Conservation (phyloP, 2,113 vertebrate species). For the Pituophis catenifer region DNA sequence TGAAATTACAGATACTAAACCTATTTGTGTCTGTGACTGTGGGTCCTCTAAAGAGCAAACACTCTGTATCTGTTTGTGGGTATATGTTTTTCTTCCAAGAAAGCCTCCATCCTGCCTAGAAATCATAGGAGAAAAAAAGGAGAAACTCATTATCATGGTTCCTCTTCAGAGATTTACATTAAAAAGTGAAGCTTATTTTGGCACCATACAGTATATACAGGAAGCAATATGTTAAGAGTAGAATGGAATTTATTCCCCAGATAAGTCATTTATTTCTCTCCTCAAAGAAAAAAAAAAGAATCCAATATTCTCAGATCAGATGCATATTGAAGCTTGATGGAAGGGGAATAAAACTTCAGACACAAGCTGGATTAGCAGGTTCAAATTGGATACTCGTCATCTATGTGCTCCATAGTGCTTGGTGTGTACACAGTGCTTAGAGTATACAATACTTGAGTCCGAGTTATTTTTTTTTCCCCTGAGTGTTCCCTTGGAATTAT, state of each 20-base stretch:
- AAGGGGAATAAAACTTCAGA: constrained; percentile 44
- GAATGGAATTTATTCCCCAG: constrained; percentile 73
- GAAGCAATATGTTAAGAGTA: constrained; percentile 50
- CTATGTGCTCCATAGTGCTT: constrained; percentile 42
- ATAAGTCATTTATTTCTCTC: constrained; percentile 76
- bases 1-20: constrained; percentile 58
- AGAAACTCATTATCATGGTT: constrained; percentile 66
- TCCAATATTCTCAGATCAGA: constrained; percentile 79
- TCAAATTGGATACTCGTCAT: constrained; percentile 49
- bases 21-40: constrained; percentile 47
- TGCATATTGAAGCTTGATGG: constrained; percentile 68
- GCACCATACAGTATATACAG: constrained; percentile 60
- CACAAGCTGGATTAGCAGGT: constrained; percentile 63
- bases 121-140: constrained; percentile 48
- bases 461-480: constrained; percentile 2
- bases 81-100: constrained; percentile 45
- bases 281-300: constrained; percentile 77
- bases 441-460: not conserved
- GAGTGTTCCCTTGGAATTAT: not conserved
- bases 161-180: constrained; percentile 76
- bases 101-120: constrained; percentile 64
- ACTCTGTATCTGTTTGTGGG: constrained; percentile 28
- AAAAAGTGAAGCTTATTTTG: constrained; percentile 70
- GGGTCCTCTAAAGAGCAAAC: constrained; percentile 54
- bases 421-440: not conserved